Conservation (phyloP, 2,888 invertebrate species). For the Resseliella maxima region DNA sequence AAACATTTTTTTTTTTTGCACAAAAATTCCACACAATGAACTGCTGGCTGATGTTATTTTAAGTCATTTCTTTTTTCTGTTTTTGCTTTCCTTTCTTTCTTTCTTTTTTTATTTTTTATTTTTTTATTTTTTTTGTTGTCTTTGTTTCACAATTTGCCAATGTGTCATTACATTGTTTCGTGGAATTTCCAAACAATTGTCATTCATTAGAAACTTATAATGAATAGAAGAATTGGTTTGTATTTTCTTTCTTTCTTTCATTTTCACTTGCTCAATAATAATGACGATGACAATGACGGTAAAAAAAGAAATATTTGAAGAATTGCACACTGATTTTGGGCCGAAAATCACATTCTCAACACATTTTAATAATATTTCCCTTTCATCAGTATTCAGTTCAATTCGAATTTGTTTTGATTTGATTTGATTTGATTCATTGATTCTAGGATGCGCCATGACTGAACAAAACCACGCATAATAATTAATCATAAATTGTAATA, state of each 20-base stretch:
- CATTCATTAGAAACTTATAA: background rate
- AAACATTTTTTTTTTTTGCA: no score
- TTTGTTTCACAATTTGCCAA: background rate
- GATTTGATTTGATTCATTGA: background rate
- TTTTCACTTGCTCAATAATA: no score
- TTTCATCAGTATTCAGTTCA: background rate
- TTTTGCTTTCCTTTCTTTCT: background rate
- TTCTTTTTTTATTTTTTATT: background rate
- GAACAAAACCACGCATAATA: background rate
- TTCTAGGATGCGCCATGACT: conserved; percentile 24
- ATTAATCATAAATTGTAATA: background rate
- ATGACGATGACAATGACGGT: no score
- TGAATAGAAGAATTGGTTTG: background rate
- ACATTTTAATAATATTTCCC: background rate
- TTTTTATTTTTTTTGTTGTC: no score
- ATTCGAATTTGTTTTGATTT: no score
- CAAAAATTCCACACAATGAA: no score
- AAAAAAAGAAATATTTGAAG: background rate
- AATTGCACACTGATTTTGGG: background rate
- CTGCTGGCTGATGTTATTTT: no score
- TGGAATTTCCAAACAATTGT: conserved; percentile 10
- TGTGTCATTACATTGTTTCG: background rate
- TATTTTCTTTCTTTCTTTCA: no score
- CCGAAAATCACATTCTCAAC: background rate
- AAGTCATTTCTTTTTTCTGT: no score